Evolutionary conservation across 1,140 invertebrate genomes (phyloP), one percentile per base, ranked within the genome.

Genomic region (Philotrypesis tridentata): DNA sequence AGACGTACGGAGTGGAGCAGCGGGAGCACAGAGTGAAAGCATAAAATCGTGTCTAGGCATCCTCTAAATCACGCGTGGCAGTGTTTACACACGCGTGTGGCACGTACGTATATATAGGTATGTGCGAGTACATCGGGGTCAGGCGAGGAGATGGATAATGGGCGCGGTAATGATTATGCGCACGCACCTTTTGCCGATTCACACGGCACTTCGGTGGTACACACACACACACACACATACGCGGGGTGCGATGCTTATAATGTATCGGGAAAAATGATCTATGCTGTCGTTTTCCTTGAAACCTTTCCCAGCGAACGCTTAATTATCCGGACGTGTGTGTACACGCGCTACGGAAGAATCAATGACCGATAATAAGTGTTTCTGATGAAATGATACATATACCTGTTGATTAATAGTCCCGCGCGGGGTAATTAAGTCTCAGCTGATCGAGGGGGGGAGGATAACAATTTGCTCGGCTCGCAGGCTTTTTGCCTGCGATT

Each of bases 201-300:
- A 65, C 27, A 65, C 61, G 27, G 61, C 61, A 65, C 61, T 27
- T n/a, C n/a, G n/a, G n/a, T n/a, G n/a, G n/a, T n/a, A n/a, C n/a
- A n/a, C n/a, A n/a, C n/a, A n/a, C n/a, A n/a, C n/a, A n/a, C n/a
- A n/a, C n/a, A n/a, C n/a, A n/a, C n/a, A n/a, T n/a, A n/a, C n/a
- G 61, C 23, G 27, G 25, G 5, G 25, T 63, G 55, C 9, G 27
- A 11, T 65, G 48, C 17, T 55, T 55, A 55, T n/a, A n/a, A 55
- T 55, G 48, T 25, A 65, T 29, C 61, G 61, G 9, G 25, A 29
- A 65, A 65, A 65, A 65, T 65, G 23, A 65, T 65, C 61, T 55
- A 17, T 29, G 23, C 23, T 12, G 61, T 65, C 61, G 61, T 65
- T 65, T 65, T 65, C 61, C 61, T 25, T 29, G 61, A 29, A 65